Evolutionary conservation across 2,797 vertebrate species (phyloP).

Genomic region (Gastrophryne carolinensis): DNA sequence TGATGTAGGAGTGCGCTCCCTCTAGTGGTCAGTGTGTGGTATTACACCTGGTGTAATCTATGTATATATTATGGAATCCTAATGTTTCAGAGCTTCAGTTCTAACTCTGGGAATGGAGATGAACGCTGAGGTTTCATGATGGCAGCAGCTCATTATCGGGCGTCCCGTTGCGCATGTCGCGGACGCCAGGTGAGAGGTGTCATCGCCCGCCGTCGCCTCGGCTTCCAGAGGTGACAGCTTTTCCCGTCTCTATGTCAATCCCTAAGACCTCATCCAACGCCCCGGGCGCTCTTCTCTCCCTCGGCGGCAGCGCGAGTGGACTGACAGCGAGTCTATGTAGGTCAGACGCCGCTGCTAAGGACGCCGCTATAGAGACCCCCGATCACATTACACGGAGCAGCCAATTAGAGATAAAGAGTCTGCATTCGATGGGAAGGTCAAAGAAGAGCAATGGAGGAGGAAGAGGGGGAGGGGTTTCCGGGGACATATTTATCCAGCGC

Average conservation of each 20-base stretch:
- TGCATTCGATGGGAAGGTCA: too few species aligned
- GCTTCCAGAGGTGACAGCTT: slow-evolving; percentile 28
- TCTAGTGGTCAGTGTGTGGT: too few species aligned
- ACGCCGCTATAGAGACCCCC: neutral
- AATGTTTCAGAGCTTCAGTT: neutral
- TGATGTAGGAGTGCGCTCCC: too few species aligned
- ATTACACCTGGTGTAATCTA: too few species aligned
- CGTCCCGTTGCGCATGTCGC: neutral
- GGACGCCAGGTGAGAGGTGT: slow-evolving; percentile 22
- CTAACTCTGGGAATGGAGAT: neutral
- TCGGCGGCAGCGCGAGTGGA: slow-evolving; percentile 35
- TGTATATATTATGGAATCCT: too few species aligned
- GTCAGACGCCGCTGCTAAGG: too few species aligned
- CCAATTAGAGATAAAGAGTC: too few species aligned
- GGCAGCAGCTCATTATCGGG: slow-evolving; percentile 25
- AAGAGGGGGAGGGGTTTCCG: too few species aligned
- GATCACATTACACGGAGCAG: too few species aligned
- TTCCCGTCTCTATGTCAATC: slow-evolving; percentile 40
- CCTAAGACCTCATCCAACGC: slow-evolving; percentile 39
- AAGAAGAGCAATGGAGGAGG: too few species aligned
- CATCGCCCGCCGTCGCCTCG: neutral
- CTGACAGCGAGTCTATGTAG: slow-evolving; percentile 32
- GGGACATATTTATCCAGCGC: too few species aligned
- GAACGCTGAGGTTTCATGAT: neutral
- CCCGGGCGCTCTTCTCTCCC: slow-evolving; percentile 46